phyloP scores from a whole-genome alignment of 2,797 vertebrate genomes.

The Gymnothorax javanicus region DNA sequence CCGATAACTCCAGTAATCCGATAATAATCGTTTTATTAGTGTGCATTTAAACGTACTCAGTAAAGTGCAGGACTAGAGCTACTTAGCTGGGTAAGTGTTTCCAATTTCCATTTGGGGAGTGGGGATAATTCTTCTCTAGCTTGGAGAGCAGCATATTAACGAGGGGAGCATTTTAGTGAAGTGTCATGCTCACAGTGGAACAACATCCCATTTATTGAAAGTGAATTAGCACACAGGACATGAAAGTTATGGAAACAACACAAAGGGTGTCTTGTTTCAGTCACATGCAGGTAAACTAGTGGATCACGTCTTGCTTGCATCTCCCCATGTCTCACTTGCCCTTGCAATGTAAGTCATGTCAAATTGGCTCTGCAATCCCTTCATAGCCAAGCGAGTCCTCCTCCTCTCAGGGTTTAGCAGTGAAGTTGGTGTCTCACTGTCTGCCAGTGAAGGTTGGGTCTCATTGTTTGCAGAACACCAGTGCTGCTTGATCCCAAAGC shows the following conservation, averaged over 20 bases:
- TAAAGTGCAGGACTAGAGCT: no score
- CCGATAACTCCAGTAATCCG: no score
- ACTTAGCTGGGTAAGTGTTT: no score
- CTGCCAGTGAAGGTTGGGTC: background rate
- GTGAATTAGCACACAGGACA: background rate
- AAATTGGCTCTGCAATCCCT: background rate
- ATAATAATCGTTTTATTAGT: no score
- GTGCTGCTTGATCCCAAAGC: background rate
- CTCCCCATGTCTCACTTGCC: background rate
- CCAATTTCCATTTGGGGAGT: background rate
- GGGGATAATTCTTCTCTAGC: background rate
- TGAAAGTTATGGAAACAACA: background rate
- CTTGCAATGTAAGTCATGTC: background rate
- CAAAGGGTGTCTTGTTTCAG: background rate
- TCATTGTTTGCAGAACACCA: background rate
- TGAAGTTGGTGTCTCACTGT: background rate
- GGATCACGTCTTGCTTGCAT: background rate
- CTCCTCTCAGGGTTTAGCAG: background rate
- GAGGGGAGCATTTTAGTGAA: background rate
- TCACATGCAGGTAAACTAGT: background rate
- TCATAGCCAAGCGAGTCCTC: background rate
- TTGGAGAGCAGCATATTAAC: background rate
- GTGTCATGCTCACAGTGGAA: background rate
- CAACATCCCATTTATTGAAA: background rate
- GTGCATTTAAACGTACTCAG: no score